Conservation (phyloP, 2,797 vertebrate genomes). For the Eremophila alpestris region DNA sequence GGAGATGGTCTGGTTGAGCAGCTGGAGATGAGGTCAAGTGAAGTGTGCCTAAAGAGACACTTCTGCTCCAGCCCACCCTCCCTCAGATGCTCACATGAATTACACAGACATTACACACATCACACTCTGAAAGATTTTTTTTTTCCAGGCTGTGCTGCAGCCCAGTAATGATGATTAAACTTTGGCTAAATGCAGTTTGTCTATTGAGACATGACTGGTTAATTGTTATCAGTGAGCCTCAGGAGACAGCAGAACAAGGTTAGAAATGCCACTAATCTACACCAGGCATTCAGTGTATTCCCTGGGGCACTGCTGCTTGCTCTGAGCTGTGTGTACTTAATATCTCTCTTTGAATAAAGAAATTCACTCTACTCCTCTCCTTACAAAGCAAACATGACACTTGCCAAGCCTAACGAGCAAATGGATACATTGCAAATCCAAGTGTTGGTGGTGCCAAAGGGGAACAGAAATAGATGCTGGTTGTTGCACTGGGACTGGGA, state of each 20-base stretch:
- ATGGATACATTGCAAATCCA: neutral
- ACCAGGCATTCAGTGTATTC: neutral
- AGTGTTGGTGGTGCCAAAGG: neutral
- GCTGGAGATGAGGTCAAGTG: neutral
- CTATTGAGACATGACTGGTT: constrained; percentile 14
- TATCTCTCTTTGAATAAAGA: neutral
- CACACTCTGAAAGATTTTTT: neutral
- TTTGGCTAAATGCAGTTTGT: neutral
- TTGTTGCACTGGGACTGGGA: neutral
- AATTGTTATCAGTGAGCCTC: constrained; percentile 2
- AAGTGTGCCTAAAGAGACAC: neutral
- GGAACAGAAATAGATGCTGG: neutral
- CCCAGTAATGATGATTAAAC: neutral
- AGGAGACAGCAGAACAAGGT: constrained; percentile 9
- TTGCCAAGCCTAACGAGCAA: neutral
- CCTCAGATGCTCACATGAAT: neutral
- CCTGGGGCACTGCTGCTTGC: neutral
- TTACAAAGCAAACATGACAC: neutral
- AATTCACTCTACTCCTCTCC: neutral
- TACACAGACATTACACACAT: neutral
- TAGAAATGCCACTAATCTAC: constrained; percentile 3
- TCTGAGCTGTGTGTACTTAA: neutral
- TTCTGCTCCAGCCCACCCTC: neutral
- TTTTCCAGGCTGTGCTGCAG: neutral
- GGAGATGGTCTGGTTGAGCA: neutral